phyloP scores from a whole-genome alignment of 2,113 vertebrate genomes.

The Panthera uncia region DNA sequence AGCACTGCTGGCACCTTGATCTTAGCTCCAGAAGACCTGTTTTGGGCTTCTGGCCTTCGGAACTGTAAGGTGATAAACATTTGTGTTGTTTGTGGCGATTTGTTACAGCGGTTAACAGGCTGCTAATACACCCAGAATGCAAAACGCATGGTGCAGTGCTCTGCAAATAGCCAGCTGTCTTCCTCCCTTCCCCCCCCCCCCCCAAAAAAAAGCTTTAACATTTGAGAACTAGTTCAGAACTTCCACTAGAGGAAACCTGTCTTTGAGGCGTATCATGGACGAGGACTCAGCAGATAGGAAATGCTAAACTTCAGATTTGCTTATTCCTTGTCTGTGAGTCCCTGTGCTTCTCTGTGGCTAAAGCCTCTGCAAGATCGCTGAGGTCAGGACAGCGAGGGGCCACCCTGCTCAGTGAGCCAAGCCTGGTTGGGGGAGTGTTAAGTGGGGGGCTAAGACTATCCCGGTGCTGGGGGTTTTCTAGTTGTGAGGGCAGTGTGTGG shows the following conservation, averaged over 20 bases:
- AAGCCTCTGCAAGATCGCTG: not conserved
- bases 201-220: not conserved
- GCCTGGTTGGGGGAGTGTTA: rapidly evolving
- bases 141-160: rapidly evolving
- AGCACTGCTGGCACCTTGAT: too few relatives aligned
- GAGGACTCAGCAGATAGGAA: not conserved
- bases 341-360: not conserved
- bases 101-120: not conserved
- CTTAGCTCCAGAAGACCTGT: not conserved
- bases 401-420: rapidly evolving
- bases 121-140: not conserved
- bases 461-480: not conserved
- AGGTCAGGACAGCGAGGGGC: not conserved
- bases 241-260: not conserved
- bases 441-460: rapidly evolving
- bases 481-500: not conserved
- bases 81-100: not conserved
- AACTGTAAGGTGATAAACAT: not conserved
- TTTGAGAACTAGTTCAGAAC: not conserved
- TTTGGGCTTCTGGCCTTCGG: not conserved
- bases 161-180: not conserved
- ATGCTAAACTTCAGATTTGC: not conserved
- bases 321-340: not conserved
- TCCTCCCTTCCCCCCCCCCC: not conserved
- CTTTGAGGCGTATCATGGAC: rapidly evolving